Evolutionary conservation across 2,888 invertebrate genomes (phyloP), one percentile per base, ranked within the genome.

Genomic region (Caenorhabditis sulstoni): DNA sequence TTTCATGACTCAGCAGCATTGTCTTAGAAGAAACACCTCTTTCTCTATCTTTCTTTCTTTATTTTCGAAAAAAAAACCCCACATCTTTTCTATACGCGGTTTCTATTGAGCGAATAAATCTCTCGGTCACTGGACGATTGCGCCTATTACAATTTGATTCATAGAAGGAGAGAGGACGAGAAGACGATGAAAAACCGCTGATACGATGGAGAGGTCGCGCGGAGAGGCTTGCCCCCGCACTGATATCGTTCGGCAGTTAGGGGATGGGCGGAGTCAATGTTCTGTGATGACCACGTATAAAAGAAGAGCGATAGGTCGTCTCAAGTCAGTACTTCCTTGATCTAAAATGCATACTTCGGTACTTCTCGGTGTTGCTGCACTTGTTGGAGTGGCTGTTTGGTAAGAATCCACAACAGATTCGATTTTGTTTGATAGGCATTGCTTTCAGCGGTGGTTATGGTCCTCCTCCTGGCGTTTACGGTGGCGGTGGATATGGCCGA

Each of bases 41-140:
- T 50, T 58, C n/a, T n/a, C n/a, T n/a, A n/a, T n/a, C n/a, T n/a
- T n/a, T n/a, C n/a, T 29, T 29, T 29, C 29, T 29, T 5, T 29
- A 5, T 29, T 7, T 29, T 29, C 7, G 3, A 5, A 3, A 7
- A 29, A 45, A 47, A 73, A 64, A 53, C 45, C 64, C 64, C 73
- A 53, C 65, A 71, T 71, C 71, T 47, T 50, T 70, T 71, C 62
- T 71, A 53, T 71, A 78, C 78, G 71, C 78, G 78, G 78, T 77
- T 70, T 67, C 75, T 67, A 75, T 70, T 66, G 61, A 77, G 77
- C 77, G 77, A 77, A 77, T 77, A 77, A 77, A 77, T 77, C 61
- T 61, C 45, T 73, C 65, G 73, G 65, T 73, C 73, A 66, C 66
- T 66, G 74, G 61, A 67, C 67, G 59, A 55, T 37, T 29, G 58